Conservation (phyloP, 1,140 invertebrate genomes). For the Drosophila sproati region DNA sequence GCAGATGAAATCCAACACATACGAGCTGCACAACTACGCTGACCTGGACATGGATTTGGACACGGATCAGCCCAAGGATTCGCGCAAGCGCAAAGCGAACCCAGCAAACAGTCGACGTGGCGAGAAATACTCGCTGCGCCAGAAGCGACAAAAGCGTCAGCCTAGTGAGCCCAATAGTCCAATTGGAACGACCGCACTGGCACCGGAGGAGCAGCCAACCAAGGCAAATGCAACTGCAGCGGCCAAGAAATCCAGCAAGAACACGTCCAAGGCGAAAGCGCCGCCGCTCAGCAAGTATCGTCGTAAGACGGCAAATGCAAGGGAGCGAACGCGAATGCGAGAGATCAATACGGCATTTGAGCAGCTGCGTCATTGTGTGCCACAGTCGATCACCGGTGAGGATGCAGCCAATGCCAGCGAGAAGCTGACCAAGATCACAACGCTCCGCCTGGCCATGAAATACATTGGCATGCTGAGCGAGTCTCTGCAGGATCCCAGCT, state of each 20-base stretch:
- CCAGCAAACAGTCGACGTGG: constrained; percentile 39
- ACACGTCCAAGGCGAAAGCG: constrained; percentile 88
- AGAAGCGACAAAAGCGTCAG: constrained; percentile 70
- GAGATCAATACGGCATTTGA: constrained; percentile 96
- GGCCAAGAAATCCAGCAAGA: constrained; percentile 37
- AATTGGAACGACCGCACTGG: neutral
- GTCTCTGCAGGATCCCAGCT: constrained; percentile 78
- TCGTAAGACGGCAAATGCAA: constrained; percentile 94
- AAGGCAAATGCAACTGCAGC: neutral
- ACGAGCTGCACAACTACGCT: constrained; percentile 78
- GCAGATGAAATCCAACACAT: constrained; percentile 75
- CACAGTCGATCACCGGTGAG: constrained; percentile 85
- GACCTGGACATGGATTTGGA: constrained; percentile 60
- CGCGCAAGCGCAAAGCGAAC: constrained; percentile 59
- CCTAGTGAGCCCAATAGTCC: constrained; percentile 11
- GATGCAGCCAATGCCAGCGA: constrained; percentile 86
- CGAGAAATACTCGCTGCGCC: constrained; percentile 82
- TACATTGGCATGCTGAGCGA: constrained; percentile 91
- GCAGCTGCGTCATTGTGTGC: constrained; percentile 90
- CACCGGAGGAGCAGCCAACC: constrained; percentile 13
- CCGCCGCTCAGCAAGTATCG: constrained; percentile 95
- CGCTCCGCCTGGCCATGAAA: constrained; percentile 93
- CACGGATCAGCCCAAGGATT: constrained; percentile 27
- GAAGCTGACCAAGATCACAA: constrained; percentile 95
- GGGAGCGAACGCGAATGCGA: constrained; percentile 93